Percentiles rank a stretch among this genome's conserved stretches.
Evolutionary conservation across 2,113 vertebrate species (phyloP).

Genomic region (Melanerpes aurifrons): DNA sequence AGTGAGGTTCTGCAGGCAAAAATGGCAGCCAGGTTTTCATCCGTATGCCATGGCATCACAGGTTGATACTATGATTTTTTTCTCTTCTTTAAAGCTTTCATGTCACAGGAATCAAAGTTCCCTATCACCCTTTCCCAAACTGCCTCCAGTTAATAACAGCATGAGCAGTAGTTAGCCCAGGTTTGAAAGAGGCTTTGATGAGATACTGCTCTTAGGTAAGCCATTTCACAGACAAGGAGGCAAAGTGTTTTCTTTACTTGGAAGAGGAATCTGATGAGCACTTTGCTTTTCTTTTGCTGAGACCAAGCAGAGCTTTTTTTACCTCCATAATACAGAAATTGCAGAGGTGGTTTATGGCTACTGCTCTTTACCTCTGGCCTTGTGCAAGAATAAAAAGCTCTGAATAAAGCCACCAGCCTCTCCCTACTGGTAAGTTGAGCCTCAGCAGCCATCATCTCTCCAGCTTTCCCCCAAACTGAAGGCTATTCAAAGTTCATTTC

Average conservation of each 20-base stretch:
- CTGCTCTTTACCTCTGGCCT: neutral
- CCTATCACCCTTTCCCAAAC: neutral
- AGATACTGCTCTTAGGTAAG: neutral
- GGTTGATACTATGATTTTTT: neutral
- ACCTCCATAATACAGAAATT: neutral
- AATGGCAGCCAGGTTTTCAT: neutral
- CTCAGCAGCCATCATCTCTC: neutral
- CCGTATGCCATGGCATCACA: neutral
- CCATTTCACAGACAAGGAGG: neutral
- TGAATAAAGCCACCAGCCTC: neutral
- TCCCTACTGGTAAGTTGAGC: neutral
- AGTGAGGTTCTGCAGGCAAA: neutral
- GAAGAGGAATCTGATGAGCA: neutral
- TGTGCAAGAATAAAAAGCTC: neutral
- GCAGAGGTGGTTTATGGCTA: neutral
- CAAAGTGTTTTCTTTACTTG: neutral
- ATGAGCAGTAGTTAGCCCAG: neutral
- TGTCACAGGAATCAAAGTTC: conserved; percentile 9
- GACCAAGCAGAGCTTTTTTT: neutral
- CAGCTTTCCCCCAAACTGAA: neutral
- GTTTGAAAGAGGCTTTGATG: conserved; percentile 5
- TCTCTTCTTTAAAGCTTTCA: conserved; percentile 1
- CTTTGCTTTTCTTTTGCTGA: neutral
- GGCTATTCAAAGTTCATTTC: neutral
- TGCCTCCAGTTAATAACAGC: neutral